A percentile compares a stretch with the other conserved stretches of the same genome.
phyloP scores from a whole-genome alignment of 2,888 invertebrate genomes.

The Chrysolina americana region DNA sequence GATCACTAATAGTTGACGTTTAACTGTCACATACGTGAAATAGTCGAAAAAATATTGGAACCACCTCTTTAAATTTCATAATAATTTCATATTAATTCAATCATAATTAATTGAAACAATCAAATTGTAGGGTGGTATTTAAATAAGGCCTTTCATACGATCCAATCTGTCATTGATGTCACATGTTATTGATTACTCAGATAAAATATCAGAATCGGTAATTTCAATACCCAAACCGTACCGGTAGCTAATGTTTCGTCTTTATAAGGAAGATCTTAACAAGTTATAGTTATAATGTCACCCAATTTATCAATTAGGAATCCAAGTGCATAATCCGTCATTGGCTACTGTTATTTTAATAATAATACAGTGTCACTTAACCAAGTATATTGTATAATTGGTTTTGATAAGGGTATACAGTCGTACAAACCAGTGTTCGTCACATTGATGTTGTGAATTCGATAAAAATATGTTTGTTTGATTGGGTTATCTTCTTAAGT shows the following conservation, averaged over 20 bases:
- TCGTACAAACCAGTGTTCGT: slow-evolving; percentile 51
- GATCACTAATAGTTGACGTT: too few relatives aligned
- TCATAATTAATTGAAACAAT: neutral
- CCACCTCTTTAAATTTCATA: slow-evolving; percentile 8
- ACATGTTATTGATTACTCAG: slow-evolving; percentile 51
- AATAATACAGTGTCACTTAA: slow-evolving; percentile 69
- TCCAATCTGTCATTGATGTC: slow-evolving; percentile 49
- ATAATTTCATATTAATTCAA: slow-evolving; percentile 44
- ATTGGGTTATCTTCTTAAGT: slow-evolving; percentile 68
- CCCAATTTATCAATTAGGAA: slow-evolving; percentile 70
- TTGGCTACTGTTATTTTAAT: slow-evolving; percentile 68
- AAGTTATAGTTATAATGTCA: slow-evolving; percentile 59
- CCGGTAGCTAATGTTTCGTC: slow-evolving; percentile 30
- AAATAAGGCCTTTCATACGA: slow-evolving; percentile 43
- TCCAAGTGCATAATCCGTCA: slow-evolving; percentile 64
- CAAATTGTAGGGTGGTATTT: slow-evolving; percentile 45
- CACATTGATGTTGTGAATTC: slow-evolving; percentile 35
- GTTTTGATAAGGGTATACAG: slow-evolving; percentile 69
- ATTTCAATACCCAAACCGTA: neutral
- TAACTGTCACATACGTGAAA: too few relatives aligned
- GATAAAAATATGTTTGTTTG: slow-evolving; percentile 51
- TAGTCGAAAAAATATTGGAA: neutral
- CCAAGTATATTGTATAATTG: slow-evolving; percentile 69
- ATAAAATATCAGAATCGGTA: slow-evolving; percentile 33
- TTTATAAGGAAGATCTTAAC: slow-evolving; percentile 29